Conservation (phyloP, 2,113 vertebrate genomes). For the Kobus ellipsiprymnus region DNA sequence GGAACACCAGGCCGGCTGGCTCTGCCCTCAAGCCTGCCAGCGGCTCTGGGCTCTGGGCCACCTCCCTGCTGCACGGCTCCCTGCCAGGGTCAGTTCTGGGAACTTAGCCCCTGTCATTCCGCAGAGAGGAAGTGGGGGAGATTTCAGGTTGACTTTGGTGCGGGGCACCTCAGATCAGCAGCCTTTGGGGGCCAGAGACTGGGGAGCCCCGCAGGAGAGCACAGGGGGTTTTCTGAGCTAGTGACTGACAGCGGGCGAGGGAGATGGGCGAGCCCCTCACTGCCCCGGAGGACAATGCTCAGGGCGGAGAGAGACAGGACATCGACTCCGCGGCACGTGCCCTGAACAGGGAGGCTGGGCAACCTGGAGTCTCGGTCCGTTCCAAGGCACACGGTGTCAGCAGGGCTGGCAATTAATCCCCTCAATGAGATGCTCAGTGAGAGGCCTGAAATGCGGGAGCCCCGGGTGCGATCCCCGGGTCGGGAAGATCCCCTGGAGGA, state of each 20-base stretch:
- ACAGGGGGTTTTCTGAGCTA: too few species aligned
- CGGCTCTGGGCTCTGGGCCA: background rate
- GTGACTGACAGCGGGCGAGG: fast-evolving
- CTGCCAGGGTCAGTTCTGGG: background rate
- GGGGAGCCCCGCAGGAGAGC: background rate
- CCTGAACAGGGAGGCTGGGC: fast-evolving
- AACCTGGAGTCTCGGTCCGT: fast-evolving
- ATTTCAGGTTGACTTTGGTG: background rate
- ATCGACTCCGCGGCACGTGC: fast-evolving
- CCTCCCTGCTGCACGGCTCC: background rate
- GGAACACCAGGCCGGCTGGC: background rate
- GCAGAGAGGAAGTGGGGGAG: background rate
- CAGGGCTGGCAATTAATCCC: background rate
- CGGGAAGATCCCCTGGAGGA: background rate
- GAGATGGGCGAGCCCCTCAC: too few species aligned
- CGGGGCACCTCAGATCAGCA: background rate
- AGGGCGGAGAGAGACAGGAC: fast-evolving
- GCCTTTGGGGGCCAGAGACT: background rate
- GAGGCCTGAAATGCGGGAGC: background rate
- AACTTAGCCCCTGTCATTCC: fast-evolving
- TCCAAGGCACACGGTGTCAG: background rate
- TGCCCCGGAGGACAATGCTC: background rate
- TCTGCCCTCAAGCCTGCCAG: background rate
- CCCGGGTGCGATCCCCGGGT: background rate
- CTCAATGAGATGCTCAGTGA: background rate